phyloP scores from a whole-genome alignment of 2,888 invertebrate species.

The Cremastinae sp. region DNA sequence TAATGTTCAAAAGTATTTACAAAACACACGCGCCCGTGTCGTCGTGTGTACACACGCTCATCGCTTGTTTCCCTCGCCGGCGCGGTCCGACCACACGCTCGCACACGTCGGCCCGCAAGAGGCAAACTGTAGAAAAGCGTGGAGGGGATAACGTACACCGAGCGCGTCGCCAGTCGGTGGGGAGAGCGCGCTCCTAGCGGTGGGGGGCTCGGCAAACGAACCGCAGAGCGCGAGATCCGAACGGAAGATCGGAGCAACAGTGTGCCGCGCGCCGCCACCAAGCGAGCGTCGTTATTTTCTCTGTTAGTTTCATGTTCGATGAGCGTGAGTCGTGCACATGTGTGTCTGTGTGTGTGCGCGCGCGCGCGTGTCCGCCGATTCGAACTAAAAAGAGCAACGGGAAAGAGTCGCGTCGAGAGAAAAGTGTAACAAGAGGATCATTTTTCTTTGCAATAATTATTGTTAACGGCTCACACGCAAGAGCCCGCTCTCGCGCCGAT shows the following conservation, averaged over 20 bases:
- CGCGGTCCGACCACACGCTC: conserved; percentile 22
- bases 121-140: conserved; percentile 53
- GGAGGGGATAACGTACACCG: too few species aligned
- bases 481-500: background rate
- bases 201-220: conserved; percentile 42
- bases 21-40: background rate
- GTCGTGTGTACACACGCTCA: conserved; percentile 24
- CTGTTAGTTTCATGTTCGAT: conserved; percentile 8
- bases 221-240: conserved; percentile 61
- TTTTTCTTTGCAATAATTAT: background rate
- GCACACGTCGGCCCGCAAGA: conserved; percentile 61
- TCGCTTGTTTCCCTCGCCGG: conserved; percentile 35
- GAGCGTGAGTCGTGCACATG: conserved; percentile 29
- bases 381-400: background rate
- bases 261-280: conserved; percentile 76
- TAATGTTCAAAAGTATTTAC: background rate
- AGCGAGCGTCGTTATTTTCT: conserved; percentile 64
- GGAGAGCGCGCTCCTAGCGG: conserved; percentile 1
- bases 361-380: conserved; percentile 15
- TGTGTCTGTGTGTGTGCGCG: conserved; percentile 33
- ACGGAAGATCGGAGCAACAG: conserved; percentile 76
- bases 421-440: too few species aligned
- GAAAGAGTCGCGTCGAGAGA: too few species aligned
- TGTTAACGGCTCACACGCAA: too few species aligned
- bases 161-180: conserved; percentile 39